Percentiles rank a stretch among this genome's conserved stretches.
Conservation (phyloP, 2,797 vertebrate genomes). For the Enteromius viviparus region DNA sequence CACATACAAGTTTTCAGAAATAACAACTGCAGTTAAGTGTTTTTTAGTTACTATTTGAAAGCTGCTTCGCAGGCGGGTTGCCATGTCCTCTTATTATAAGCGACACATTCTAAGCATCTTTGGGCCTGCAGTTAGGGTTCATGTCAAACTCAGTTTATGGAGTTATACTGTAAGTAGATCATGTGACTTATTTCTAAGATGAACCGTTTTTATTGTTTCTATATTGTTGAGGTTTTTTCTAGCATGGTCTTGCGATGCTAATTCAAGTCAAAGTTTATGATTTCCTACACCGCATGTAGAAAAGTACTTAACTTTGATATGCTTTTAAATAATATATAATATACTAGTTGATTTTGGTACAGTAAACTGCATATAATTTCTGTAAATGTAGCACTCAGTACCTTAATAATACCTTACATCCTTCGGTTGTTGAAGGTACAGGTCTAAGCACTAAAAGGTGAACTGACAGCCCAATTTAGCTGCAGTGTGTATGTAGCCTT, state of each 20-base stretch:
- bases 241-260: not conserved
- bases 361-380: not conserved
- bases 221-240: not conserved
- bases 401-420: not conserved
- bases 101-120: not conserved
- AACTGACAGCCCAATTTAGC: not conserved
- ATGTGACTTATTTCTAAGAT: not conserved
- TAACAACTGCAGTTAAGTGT: not conserved
- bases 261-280: not conserved
- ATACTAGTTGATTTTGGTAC: not conserved
- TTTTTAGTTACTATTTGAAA: not conserved
- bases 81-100: not conserved
- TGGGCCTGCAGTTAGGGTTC: not conserved
- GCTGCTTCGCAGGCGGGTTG: not conserved
- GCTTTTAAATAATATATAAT: not conserved
- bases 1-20: not conserved
- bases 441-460: not conserved
- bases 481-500: not conserved
- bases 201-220: not conserved
- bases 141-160: not conserved
- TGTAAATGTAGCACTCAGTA: not conserved
- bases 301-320: not conserved
- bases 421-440: not conserved
- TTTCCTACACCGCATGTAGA: not conserved
- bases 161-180: not conserved